Base-by-base conservation (phyloP, 2,113 vertebrate species). In the Vulpes lagopus region DNA sequence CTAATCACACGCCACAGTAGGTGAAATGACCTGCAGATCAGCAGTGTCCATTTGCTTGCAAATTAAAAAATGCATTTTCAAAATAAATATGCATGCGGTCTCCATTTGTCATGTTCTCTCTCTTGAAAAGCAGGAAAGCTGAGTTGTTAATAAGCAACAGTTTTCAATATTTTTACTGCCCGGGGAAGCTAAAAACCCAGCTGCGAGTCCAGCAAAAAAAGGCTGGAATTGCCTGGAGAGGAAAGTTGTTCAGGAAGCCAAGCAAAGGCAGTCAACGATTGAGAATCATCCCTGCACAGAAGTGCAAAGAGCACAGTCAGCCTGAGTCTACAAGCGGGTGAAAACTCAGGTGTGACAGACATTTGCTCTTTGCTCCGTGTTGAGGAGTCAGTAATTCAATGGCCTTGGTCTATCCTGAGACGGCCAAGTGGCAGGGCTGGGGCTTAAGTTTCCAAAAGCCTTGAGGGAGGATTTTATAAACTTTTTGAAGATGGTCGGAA, bases 61-160 rank as follows among this genome's bases (percentile, higher is more conserved):
- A 98, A 99, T 98, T 98, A 98, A 98, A 99, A 98, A 57, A 0
- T 80, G 81, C 98, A 98, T 98, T 98, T 99, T 98, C 91, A 94
- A 98, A 98, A 97, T 86, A 98, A 98, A 98, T 92, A 97, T 90
- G 96, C 65, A 0, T 64, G 98, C 93, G 93, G 96, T 76, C 49
- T 73, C 94, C 88, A 80, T 94, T 97, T 92, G 43, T 97, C 89
- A 67, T 43, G 59, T 80, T 53, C 76, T 98, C 98, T 98, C 84
- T 93, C 87, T 97, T 88, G 85, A 92, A 92, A 94, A 95, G 95
- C 62, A 27, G 5, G 32, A 11, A 14, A 96, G 1, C 94, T 16
- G 67, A 88, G 67, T 43, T 86, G 69, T 81, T 96, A 92, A 96
- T 62, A 80, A 94, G 53, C 65, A 81, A 81, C 81, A 7, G 59